A percentile compares a stretch with the other conserved stretches of the same genome.
These are phyloP conservation scores for Drosophila colorata DNA, from an alignment of 2,888 invertebrate genomes.

Conservation along the genomic window DNA sequence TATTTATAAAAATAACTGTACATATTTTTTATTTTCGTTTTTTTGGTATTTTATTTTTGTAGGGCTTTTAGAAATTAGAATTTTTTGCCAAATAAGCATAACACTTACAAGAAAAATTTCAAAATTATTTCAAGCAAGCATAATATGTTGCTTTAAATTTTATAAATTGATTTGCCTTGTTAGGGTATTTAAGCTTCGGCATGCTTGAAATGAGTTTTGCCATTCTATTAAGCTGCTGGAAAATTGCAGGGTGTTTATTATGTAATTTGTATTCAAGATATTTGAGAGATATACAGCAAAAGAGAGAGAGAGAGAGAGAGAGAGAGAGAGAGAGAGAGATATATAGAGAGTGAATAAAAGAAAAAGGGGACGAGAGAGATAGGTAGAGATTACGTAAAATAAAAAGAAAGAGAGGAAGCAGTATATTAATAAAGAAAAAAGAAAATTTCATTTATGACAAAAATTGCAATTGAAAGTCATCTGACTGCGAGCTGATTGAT, in stretches of 20 bases:
- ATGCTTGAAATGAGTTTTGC: background rate
- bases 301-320: background rate
- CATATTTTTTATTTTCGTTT: too few relatives aligned
- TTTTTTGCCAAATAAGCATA: too few relatives aligned
- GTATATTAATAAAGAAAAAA: constrained; percentile 20
- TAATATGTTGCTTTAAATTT: too few relatives aligned
- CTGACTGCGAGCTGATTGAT: constrained; percentile 69
- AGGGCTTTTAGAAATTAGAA: too few relatives aligned
- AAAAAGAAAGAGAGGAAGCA: background rate
- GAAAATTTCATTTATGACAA: constrained; percentile 25
- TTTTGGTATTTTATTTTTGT: too few relatives aligned
- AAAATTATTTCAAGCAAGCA: too few relatives aligned
- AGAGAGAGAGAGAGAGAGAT: too few relatives aligned
- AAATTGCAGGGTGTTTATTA: constrained; percentile 20
- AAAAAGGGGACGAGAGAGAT: background rate
- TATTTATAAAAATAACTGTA: too few relatives aligned
- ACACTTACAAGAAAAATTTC: too few relatives aligned
- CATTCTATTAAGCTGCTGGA: background rate
- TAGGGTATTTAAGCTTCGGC: background rate
- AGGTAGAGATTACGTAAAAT: background rate
- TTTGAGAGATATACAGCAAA: background rate
- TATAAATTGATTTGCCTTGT: too few relatives aligned
- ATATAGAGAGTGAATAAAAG: background rate
- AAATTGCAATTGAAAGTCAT: constrained; percentile 59
- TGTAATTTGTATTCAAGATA: constrained; percentile 15